Evolutionary conservation across 2,113 vertebrate species (phyloP).

Genomic region (Bungarus multicinctus): DNA sequence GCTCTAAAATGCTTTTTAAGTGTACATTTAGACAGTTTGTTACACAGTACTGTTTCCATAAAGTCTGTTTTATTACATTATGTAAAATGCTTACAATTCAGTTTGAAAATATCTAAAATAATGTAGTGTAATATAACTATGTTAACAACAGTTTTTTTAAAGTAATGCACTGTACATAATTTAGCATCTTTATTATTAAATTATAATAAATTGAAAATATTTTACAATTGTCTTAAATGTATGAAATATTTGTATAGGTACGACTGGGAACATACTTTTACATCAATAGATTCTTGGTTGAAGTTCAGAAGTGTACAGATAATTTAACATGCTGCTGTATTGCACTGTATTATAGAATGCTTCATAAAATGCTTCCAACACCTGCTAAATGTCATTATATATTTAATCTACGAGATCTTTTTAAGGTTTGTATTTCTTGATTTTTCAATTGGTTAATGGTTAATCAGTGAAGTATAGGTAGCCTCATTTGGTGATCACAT

Average conservation of each 20-base stretch:
- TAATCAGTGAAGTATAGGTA: background rate
- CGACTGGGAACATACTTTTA: slow-evolving; percentile 55
- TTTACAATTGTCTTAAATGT: background rate
- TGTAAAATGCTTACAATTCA: background rate
- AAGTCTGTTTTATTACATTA: background rate
- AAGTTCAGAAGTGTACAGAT: slow-evolving; percentile 53
- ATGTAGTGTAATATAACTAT: background rate
- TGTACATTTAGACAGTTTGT: background rate
- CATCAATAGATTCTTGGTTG: slow-evolving; percentile 47
- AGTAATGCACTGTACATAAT: background rate
- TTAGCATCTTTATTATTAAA: background rate
- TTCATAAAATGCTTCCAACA: slow-evolving; percentile 54
- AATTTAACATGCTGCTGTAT: slow-evolving; percentile 43
- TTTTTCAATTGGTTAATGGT: background rate
- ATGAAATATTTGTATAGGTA: slow-evolving; percentile 38
- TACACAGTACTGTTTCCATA: background rate
- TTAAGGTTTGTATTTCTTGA: slow-evolving; percentile 51
- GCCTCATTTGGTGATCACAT: background rate
- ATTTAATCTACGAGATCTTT: slow-evolving; percentile 64
- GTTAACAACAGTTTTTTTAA: background rate
- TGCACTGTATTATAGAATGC: slow-evolving; percentile 51
- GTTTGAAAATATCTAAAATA: background rate
- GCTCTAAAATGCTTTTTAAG: background rate
- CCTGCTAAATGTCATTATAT: slow-evolving; percentile 66
- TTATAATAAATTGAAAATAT: background rate